Base-by-base conservation (phyloP, 2,888 invertebrate species). In the Sesamia inferens region DNA sequence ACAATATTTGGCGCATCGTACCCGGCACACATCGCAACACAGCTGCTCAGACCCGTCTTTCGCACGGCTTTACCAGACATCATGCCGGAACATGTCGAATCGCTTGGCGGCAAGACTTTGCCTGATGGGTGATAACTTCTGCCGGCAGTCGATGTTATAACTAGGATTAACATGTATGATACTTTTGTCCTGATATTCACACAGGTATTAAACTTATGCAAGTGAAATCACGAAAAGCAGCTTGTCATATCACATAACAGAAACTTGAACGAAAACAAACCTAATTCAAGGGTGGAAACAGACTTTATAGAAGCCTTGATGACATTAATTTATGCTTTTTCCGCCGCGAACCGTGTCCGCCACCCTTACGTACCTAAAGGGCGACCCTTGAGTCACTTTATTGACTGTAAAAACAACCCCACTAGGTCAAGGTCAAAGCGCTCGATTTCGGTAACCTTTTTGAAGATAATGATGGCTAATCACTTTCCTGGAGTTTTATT, bases 381-480 rank as follows among this genome's bases (percentile, higher is more conserved):
- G 76, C 63, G 74, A 85, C 88, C 87, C 85, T 85, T 79, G 77
- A 81, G 82, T 84, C 85, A 86, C 83, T 86, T 87, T 88, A 85
- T 84, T 84, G 81, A 79, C 84, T 84, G 80, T 86, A 82, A 81
- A 80, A 80, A 77, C 67, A 51, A 61, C 6, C 51, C 44, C 44
- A 5, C 66, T 63, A 42, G 78, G 80, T 77, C 80, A 80, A 72
- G 80, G 80, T 64, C n/a, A 77, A 48, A 24, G 44, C 66, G 51
- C 44, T 22, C 24, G 59, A 79, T 77, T 51, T 51, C 24, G 39
- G 54, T 31, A 55, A 58, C 62, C 54, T 67, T 51, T 58, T 57
- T 67, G 16, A 44, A 22, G 31, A 55, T 68, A 68, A 76, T 65
- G 61, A 31, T 24, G 2, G n/a, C 39, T 69, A 44, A 63, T 75